Percentiles rank a stretch among this genome's conserved stretches.
Evolutionary conservation across 2,888 invertebrate species (phyloP).

Genomic region (Drosophila conformis): DNA sequence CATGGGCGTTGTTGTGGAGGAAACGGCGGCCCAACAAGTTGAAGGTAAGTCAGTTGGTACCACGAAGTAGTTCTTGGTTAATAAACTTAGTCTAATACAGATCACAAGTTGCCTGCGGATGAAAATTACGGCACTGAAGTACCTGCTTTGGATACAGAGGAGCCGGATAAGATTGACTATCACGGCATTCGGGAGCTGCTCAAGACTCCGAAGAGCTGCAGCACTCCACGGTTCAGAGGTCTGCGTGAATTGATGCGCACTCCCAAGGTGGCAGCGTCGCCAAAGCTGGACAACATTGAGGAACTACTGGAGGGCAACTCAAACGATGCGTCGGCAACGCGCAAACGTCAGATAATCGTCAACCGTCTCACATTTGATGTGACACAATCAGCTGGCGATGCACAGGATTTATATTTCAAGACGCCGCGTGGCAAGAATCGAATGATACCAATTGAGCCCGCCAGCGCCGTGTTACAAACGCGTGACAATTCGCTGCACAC

Average conservation of each 20-base stretch:
- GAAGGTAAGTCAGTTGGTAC: constrained; percentile 26
- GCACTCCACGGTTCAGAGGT: constrained; percentile 67
- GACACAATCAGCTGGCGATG: constrained; percentile 32
- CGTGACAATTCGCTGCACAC: constrained; percentile 54
- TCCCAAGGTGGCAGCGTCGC: constrained; percentile 64
- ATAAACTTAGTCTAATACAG: constrained; percentile 14
- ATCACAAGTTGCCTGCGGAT: constrained; percentile 30
- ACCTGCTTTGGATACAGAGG: constrained; percentile 18
- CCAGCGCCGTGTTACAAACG: constrained; percentile 77
- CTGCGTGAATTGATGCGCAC: constrained; percentile 72
- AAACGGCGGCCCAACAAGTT: constrained; percentile 20
- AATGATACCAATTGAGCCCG: constrained; percentile 81
- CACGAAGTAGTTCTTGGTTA: neutral
- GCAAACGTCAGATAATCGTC: constrained; percentile 25
- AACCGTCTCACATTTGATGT: constrained; percentile 18
- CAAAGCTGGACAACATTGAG: constrained; percentile 62
- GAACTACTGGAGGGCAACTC: constrained; percentile 59
- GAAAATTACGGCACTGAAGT: constrained; percentile 66
- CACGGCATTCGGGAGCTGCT: constrained; percentile 69
- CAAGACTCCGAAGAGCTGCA: constrained; percentile 72
- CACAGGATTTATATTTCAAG: constrained; percentile 74
- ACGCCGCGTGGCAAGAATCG: constrained; percentile 81
- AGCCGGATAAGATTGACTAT: constrained; percentile 57
- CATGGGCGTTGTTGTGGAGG: constrained; percentile 66
- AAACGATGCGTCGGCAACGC: constrained; percentile 17